Conservation (phyloP, 2,113 vertebrate genomes). For the Channa maculata region DNA sequence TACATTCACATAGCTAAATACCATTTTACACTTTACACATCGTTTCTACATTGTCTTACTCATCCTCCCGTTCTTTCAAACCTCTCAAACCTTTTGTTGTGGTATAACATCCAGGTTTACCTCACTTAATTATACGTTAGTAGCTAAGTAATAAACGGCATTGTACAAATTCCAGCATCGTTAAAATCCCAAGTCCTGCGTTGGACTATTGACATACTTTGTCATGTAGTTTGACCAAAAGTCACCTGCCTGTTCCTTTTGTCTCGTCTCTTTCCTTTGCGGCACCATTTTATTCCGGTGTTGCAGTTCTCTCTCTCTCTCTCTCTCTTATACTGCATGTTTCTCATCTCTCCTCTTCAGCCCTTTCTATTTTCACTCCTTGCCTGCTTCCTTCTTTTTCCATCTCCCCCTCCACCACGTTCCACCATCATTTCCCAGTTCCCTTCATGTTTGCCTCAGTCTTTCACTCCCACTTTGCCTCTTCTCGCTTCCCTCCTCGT, state of each 20-base stretch:
- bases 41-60: too few relatives aligned
- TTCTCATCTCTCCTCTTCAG: conserved; percentile 4
- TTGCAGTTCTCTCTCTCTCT: background rate
- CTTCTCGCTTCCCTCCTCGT: background rate
- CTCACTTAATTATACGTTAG: too few relatives aligned
- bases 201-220: too few relatives aligned
- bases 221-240: background rate
- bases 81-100: too few relatives aligned
- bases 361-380: conserved; percentile 7
- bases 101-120: too few relatives aligned
- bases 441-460: conserved; percentile 30
- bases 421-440: background rate
- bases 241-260: background rate
- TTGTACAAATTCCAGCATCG: too few relatives aligned
- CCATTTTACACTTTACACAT: background rate
- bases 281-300: too few relatives aligned
- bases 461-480: conserved; percentile 12
- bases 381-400: conserved; percentile 8
- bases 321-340: background rate
- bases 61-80: background rate
- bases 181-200: too few relatives aligned
- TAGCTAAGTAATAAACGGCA: too few relatives aligned
- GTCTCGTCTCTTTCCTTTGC: background rate
- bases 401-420: conserved; percentile 21
- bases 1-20: background rate